Base-by-base conservation (phyloP, 1,140 invertebrate species). In the Hermetia illucens region DNA sequence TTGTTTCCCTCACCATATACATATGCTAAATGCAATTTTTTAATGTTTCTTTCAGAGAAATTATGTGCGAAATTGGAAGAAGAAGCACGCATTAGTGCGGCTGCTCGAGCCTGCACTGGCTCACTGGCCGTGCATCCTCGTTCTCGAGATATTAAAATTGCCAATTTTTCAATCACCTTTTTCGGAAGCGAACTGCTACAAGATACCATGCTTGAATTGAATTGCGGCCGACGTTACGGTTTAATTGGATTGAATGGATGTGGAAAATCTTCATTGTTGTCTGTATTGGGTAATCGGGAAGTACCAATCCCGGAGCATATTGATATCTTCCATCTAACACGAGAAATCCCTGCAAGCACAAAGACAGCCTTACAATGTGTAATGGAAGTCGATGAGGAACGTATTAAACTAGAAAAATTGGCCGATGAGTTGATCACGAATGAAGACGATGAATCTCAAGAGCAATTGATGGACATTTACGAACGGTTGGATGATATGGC, bases 321-420 rank as follows among this genome's bases (percentile, higher is more conserved):
- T 47, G 96, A 99, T 68, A 98, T 98, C 52, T 99, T 94, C 65
- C 86, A 98, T 61, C 69, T 99, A 50, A 86, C 89, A 5, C 72
- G 95, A 39, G 95, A 97, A 69, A 97, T 97, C 77, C 83, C 91
- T 4, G 91, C 94, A 10, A 91, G 85, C 43, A 85, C 95, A 49
- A 90, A 87, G 64, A 74, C 72, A 34, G 96, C 96, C 5, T 65
- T 99, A 10, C 70, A 97, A 56, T 90, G 87, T 63, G 96, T 99
- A 5, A 92, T 97, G 82, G 94, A 99, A 63, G 95, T 98, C 1
- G 95, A 99, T 55, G 78, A 91, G 51, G 94, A 98, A 61, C 71
- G 93, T 34, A 69, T 91, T 21, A 70, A 85, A 36, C 66, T 99
- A 5, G 96, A 99, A 59, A 83, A 84, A 55, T 65, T 98, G 16